Evolutionary conservation across 2,888 invertebrate genomes (phyloP), one percentile per base, ranked within the genome.

Genomic region (Aphidius colemani): DNA sequence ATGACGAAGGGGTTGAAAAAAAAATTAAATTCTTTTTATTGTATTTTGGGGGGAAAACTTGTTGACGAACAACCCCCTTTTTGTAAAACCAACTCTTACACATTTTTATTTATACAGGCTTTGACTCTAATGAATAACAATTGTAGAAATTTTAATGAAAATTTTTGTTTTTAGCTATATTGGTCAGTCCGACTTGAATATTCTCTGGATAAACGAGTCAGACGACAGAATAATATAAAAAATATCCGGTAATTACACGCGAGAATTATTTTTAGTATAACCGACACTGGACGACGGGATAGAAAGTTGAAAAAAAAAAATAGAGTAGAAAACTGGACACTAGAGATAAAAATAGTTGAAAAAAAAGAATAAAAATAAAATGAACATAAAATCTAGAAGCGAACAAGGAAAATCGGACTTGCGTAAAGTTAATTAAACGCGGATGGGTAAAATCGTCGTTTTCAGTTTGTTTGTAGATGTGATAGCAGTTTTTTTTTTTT

Each of bases 271-370:
- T 30, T 30, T 30, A 30, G 30, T 30, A 30, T 30, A 30, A 30
- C 30, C 30, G 30, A 30, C 30, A 30, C 30, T 5, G 30, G 30
- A 30, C 30, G 30, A 30, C 5, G 30, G 30, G 30, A 30, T 30
- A 59, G 30, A 11, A 44, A 49, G 61, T 53, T 48, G 41, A 49
- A 67, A 63, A 44, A 62, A 64, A 64, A 10, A 41, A 56, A 61
- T 65, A 40, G 43, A 39, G 30, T 30, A 30, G 30, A 30, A 30
- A 30, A 30, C 30, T 30, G 30, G 30, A 30, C 30, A 30, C 30
- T 30, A 30, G 30, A 30, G 30, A 30, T 30, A 30, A 30, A 30
- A 30, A 30, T 13, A 13, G 13, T 2, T 13, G 13, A 2, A 30
- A 30, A 30, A 30, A 30, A 30, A 30, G 5, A 2, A 30, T 5